Conservation (phyloP, 1,140 invertebrate species). For the Zophobas atratus region DNA sequence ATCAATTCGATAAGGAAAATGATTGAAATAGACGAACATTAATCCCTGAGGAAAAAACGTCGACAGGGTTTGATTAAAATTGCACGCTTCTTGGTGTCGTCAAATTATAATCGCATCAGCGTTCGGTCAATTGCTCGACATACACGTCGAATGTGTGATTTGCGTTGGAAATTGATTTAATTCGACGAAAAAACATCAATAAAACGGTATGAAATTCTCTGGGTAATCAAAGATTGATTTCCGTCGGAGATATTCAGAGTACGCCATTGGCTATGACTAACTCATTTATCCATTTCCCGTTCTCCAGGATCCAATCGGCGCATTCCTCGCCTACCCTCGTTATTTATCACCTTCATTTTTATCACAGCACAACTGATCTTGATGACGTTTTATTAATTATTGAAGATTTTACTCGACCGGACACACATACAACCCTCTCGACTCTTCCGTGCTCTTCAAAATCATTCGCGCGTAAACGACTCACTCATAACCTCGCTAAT, state of each 20-base stretch:
- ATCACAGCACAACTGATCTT: slow-evolving; percentile 48
- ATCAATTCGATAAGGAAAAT: slow-evolving; percentile 26
- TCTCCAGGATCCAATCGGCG: slow-evolving; percentile 40
- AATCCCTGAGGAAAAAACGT: neutral
- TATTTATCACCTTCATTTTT: slow-evolving; percentile 58
- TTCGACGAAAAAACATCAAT: slow-evolving; percentile 31
- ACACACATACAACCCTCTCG: slow-evolving; percentile 43
- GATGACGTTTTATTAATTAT: slow-evolving; percentile 59
- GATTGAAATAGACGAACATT: neutral
- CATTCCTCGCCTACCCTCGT: slow-evolving; percentile 49
- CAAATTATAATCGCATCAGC: slow-evolving; percentile 3
- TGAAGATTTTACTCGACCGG: slow-evolving; percentile 46
- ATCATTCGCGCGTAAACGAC: slow-evolving; percentile 25
- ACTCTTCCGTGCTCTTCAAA: slow-evolving; percentile 12
- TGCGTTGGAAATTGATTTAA: slow-evolving; percentile 20
- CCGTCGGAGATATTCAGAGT: slow-evolving; percentile 38
- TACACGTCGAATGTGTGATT: slow-evolving; percentile 19
- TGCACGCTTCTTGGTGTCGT: neutral
- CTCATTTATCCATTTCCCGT: slow-evolving; percentile 55
- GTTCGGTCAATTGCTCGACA: slow-evolving; percentile 1
- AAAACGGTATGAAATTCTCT: slow-evolving; percentile 39
- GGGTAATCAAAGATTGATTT: slow-evolving; percentile 42
- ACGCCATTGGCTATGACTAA: slow-evolving; percentile 47
- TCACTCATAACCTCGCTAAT: slow-evolving; percentile 33
- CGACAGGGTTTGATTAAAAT: neutral